Percentiles rank a stretch among this genome's conserved stretches.
Conservation (phyloP, 2,113 vertebrate species). For the Chinchilla lanigera region DNA sequence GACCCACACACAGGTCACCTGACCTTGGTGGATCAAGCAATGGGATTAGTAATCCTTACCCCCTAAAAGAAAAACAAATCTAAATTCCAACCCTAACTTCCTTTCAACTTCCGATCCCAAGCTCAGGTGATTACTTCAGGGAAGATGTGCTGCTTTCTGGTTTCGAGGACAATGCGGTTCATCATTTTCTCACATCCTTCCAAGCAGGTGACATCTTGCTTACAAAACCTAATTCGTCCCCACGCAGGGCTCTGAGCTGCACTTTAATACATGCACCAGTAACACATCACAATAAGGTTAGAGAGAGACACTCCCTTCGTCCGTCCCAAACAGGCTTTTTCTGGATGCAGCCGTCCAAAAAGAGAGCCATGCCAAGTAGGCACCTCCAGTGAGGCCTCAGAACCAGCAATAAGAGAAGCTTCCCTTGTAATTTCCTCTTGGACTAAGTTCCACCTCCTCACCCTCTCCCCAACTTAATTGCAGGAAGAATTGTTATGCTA, state of each 20-base stretch:
- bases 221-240: slow-evolving; percentile 78
- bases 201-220: slow-evolving; percentile 86
- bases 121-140: slow-evolving; percentile 78
- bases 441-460: slow-evolving; percentile 63
- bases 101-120: slow-evolving; percentile 75
- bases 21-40: not conserved
- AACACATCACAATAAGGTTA: slow-evolving; percentile 68
- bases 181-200: slow-evolving; percentile 87
- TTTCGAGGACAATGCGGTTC: slow-evolving; percentile 84
- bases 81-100: slow-evolving; percentile 62
- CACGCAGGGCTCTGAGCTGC: slow-evolving; percentile 52
- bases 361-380: not conserved
- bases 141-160: slow-evolving; percentile 76
- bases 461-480: slow-evolving; percentile 76
- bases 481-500: slow-evolving; percentile 84
- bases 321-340: slow-evolving; percentile 55
- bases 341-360: slow-evolving; percentile 34
- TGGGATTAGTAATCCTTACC: slow-evolving; percentile 6
- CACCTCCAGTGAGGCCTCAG: not conserved
- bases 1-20: not conserved
- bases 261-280: slow-evolving; percentile 74
- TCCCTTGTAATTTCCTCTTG: slow-evolving; percentile 77
- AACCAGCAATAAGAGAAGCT: not conserved
- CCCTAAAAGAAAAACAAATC: slow-evolving; percentile 71
- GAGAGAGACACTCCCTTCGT: slow-evolving; percentile 61